Conservation (phyloP, 2,888 invertebrate genomes). For the Didymodactylos carnosus region DNA sequence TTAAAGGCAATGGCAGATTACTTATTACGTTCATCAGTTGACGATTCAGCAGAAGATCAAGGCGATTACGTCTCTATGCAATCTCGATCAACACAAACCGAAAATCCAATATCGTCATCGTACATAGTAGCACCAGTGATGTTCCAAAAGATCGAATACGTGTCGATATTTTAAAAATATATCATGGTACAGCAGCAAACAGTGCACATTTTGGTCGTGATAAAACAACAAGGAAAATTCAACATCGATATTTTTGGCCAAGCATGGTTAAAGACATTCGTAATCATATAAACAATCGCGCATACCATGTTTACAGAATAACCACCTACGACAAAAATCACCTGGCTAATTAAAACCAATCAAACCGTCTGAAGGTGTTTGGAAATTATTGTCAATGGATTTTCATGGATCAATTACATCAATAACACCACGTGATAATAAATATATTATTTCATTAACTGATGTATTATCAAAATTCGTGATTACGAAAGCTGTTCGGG, state of each 20-base stretch:
- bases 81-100: no score
- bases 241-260: not conserved
- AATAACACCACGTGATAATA: not conserved
- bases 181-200: no score
- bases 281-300: not conserved
- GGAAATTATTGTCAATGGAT: not conserved
- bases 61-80: no score
- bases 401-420: not conserved
- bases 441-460: not conserved
- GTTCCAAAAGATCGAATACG: no score
- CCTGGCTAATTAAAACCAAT: not conserved
- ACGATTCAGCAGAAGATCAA: no score
- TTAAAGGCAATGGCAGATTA: no score
- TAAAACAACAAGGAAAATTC: not conserved
- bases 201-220: no score
- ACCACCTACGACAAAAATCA: not conserved
- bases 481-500: not conserved
- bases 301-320: not conserved
- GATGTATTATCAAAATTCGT: not conserved
- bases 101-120: no score
- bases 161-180: no score
- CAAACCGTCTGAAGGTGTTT: not conserved
- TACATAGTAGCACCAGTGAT: no score
- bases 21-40: no score
- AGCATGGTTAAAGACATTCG: not conserved